Evolutionary conservation across 2,797 vertebrate species (phyloP).

Genomic region (Etheostoma nigrum): DNA sequence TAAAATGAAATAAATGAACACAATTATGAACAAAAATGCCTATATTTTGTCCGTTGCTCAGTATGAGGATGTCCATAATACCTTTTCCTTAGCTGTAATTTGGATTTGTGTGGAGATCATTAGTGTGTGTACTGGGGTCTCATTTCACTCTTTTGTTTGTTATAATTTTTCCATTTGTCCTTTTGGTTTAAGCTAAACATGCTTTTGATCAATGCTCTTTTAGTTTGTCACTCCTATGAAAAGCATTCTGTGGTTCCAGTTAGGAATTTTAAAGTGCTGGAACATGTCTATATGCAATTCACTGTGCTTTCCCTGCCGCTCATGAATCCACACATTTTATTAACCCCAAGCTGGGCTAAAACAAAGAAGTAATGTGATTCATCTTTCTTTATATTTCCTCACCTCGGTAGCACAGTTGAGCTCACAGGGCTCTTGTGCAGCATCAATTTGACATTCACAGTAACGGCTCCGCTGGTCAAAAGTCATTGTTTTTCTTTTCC

Average conservation of each 20-base stretch:
- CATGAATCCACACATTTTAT: constrained; percentile 70
- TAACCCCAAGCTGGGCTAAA: constrained; percentile 66
- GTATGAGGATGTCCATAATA: neutral
- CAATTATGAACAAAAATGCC: neutral
- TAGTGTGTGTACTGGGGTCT: constrained; percentile 9
- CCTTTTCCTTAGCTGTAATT: constrained; percentile 6
- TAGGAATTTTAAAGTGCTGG: constrained; percentile 69
- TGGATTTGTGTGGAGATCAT: constrained; percentile 15
- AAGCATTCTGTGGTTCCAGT: constrained; percentile 65
- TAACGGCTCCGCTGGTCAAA: constrained; percentile 74
- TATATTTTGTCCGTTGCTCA: neutral
- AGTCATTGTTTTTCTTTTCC: constrained; percentile 81
- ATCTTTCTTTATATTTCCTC: constrained; percentile 72
- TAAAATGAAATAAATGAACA: neutral
- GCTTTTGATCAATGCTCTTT: constrained; percentile 23
- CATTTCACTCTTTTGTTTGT: constrained; percentile 16
- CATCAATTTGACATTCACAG: constrained; percentile 72
- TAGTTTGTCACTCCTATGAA: constrained; percentile 66
- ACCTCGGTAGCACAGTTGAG: constrained; percentile 43
- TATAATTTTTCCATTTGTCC: neutral
- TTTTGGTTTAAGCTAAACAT: constrained; percentile 12
- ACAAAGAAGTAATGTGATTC: constrained; percentile 77
- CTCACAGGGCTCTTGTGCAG: constrained; percentile 59
- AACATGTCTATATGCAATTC: constrained; percentile 71
- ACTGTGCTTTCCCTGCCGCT: constrained; percentile 52